Evolutionary conservation across 2,113 vertebrate species (phyloP).

Genomic region (Castor canadensis): DNA sequence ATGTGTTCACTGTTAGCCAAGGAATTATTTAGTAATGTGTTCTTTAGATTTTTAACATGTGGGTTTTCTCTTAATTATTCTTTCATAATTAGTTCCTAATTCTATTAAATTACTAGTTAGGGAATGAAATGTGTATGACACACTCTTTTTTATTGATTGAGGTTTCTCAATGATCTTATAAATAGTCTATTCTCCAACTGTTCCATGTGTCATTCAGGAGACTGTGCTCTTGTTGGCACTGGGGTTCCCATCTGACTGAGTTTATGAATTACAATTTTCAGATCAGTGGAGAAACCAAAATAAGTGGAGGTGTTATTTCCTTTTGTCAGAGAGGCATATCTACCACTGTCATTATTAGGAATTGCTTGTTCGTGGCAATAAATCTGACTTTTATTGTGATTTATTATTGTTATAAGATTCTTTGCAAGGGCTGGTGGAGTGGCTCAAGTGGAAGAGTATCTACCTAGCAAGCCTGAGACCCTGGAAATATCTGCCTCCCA

Average conservation of each 20-base stretch:
- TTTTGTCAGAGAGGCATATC: background rate
- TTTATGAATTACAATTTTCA: background rate
- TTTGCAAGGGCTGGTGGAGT: too few species aligned
- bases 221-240: background rate
- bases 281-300: background rate
- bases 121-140: background rate
- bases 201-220: too few species aligned
- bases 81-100: background rate
- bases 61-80: background rate
- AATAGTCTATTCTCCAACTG: background rate
- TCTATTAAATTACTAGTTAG: background rate
- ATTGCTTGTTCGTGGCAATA: background rate
- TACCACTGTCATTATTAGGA: background rate
- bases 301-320: background rate
- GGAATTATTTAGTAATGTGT: background rate
- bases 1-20: too few species aligned
- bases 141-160: background rate
- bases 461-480: too few species aligned
- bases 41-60: background rate
- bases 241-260: background rate
- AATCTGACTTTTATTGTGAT: background rate
- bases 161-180: background rate
- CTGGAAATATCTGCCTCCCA: background rate
- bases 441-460: too few species aligned
- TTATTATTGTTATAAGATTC: too few species aligned